Evolutionary conservation across 2,888 invertebrate genomes (phyloP).

Genomic region (Orthonychiurus folsomi): DNA sequence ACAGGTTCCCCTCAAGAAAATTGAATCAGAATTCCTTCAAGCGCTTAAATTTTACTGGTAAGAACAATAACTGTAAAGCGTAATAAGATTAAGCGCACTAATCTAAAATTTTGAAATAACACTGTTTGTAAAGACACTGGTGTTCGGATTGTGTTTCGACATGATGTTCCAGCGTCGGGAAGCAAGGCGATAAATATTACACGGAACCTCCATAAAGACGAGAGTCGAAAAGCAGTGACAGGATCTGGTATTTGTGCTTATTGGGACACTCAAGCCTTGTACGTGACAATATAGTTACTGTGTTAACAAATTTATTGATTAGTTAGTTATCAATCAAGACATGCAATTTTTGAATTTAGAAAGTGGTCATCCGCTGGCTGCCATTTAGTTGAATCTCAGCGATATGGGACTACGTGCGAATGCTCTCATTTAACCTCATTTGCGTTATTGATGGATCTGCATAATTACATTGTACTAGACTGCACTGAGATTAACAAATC

Average conservation of each 20-base stretch:
- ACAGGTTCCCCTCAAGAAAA: too few species aligned
- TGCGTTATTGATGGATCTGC: conserved; percentile 45
- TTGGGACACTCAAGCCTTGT: background rate
- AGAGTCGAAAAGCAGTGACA: background rate
- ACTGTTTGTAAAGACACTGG: too few species aligned
- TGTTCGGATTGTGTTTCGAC: conserved; percentile 5
- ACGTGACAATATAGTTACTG: conserved; percentile 4
- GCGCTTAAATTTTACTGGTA: too few species aligned
- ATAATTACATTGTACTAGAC: conserved; percentile 38
- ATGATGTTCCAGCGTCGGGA: conserved; percentile 8
- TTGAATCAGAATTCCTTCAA: too few species aligned
- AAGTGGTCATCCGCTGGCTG: conserved; percentile 41
- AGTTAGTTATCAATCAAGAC: background rate
- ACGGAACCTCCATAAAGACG: conserved; percentile 3
- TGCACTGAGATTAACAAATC: too few species aligned
- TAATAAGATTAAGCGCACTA: too few species aligned
- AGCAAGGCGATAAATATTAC: background rate
- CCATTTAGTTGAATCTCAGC: conserved; percentile 41
- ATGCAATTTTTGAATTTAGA: conserved; percentile 19
- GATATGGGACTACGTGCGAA: conserved; percentile 43
- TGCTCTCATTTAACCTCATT: conserved; percentile 45
- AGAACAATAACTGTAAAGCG: too few species aligned
- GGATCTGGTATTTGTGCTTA: background rate
- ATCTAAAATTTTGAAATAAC: too few species aligned
- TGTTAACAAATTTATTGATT: background rate